A percentile compares a stretch with the other conserved stretches of the same genome.
Conservation (phyloP, 2,888 invertebrate species). For the Protodeltote pygarga region DNA sequence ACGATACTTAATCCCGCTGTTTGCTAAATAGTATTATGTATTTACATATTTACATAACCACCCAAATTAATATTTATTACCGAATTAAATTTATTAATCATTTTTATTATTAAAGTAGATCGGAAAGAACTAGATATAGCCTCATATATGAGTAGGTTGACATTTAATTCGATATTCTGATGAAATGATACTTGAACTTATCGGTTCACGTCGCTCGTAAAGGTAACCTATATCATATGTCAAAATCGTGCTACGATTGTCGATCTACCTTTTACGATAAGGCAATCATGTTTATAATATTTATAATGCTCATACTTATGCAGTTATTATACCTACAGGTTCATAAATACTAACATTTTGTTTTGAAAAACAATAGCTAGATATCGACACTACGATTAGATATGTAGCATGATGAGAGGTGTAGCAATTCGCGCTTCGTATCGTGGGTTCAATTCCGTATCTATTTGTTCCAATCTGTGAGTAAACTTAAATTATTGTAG, state of each 20-base stretch:
- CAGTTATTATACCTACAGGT: background rate
- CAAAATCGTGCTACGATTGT: slow-evolving; percentile 45
- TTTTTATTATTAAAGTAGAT: slow-evolving; percentile 25
- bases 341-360: too few species aligned
- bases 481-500: too few species aligned
- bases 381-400: background rate
- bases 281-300: slow-evolving; percentile 34
- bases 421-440: too few species aligned
- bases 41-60: slow-evolving; percentile 41
- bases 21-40: slow-evolving; percentile 16
- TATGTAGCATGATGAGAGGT: too few species aligned
- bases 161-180: slow-evolving; percentile 47
- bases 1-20: too few species aligned
- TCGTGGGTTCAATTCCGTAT: too few species aligned
- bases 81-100: slow-evolving; percentile 17
- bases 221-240: slow-evolving; percentile 52
- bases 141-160: slow-evolving; percentile 38
- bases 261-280: slow-evolving; percentile 26
- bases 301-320: slow-evolving; percentile 29
- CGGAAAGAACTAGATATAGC: slow-evolving; percentile 1
- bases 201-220: slow-evolving; percentile 27
- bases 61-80: slow-evolving; percentile 38
- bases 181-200: slow-evolving; percentile 53
- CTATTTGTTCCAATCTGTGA: too few species aligned
- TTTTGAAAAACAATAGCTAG: too few species aligned